Evolutionary conservation across 2,797 vertebrate genomes (phyloP), one percentile per base, ranked within the genome.

Genomic region (Novumbra hubbsi): DNA sequence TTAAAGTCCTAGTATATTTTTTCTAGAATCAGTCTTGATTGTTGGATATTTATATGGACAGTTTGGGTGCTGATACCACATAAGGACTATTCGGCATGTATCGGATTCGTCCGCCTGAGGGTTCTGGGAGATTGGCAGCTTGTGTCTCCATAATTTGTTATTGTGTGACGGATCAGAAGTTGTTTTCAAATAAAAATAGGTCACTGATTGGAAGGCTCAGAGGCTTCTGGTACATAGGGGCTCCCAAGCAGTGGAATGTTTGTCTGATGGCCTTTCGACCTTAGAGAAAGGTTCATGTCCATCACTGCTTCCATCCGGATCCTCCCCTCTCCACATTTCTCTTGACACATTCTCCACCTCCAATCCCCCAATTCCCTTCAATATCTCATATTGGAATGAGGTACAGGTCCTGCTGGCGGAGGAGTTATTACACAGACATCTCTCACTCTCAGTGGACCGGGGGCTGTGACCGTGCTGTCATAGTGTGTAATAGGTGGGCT

Each of bases 271-370:
- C 73, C 38, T 1, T 62, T n/a, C 2, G 0, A 6, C n/a, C 52
- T 55, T 55, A 21, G 19, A 21, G 52, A 55, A 21, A 55, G n/a
- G 52, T 7, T 55, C 8, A 55, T 27, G n/a, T 66, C 32, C 62
- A 27, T 21, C 49, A 76, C 50, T 75, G 68, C 74, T 45, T 74
- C 68, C 57, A 68, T 65, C 80, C 80, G 48, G 4, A 38, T 38
- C 34, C 34, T 38, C 34, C 34, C 84, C 73, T 71, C 77, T 41
- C 30, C 34, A n/a, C 15, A 17, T n/a, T 19, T 16, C 16, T 6
- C 32, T n/a, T 16, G 32, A 52, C 24, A 52, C 68, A 30, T 27
- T n/a, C 24, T 12, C 19, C 19, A n/a, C 1, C 19, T 8, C 19
- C 34, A 38, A 4, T 3, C 34, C 34, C 34, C 2, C 2, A 3